phyloP scores from a whole-genome alignment of 35 echinoderm and acorn worm genomes.

The Heliocidaris erythrogramma region DNA sequence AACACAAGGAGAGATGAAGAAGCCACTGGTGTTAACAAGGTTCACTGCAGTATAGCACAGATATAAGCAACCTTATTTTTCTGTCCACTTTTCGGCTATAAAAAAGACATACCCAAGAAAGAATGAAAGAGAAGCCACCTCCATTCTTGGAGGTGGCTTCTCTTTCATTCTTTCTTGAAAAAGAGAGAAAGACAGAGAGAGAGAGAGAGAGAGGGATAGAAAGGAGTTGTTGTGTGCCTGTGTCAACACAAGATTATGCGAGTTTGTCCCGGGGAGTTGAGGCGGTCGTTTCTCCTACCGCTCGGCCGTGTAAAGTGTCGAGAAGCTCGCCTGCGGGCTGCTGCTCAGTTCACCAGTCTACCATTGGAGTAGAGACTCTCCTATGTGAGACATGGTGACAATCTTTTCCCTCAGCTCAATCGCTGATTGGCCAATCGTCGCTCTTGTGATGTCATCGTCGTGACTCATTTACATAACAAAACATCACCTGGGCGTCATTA shows the following conservation, averaged over 20 bases:
- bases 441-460: background rate
- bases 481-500: constrained; percentile 44
- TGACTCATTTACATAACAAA: constrained; percentile 52
- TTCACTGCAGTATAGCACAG: background rate
- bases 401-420: background rate
- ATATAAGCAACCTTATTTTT: background rate
- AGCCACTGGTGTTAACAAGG: background rate
- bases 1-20: background rate
- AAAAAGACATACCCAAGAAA: background rate
- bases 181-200: background rate
- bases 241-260: constrained; percentile 25
- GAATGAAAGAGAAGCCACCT: too few relatives aligned
- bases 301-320: constrained; percentile 49
- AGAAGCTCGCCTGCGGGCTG: background rate
- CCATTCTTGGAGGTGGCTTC: background rate
- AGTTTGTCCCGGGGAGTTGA: constrained; percentile 31
- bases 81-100: background rate
- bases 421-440: background rate
- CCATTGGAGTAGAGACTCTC: background rate
- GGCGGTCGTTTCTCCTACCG: constrained; percentile 35
- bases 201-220: background rate
- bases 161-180: background rate
- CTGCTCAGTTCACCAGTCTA: background rate
- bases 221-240: constrained; percentile 31
- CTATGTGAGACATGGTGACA: background rate